phyloP scores from a whole-genome alignment of 2,113 vertebrate species.

The Alosa alosa region DNA sequence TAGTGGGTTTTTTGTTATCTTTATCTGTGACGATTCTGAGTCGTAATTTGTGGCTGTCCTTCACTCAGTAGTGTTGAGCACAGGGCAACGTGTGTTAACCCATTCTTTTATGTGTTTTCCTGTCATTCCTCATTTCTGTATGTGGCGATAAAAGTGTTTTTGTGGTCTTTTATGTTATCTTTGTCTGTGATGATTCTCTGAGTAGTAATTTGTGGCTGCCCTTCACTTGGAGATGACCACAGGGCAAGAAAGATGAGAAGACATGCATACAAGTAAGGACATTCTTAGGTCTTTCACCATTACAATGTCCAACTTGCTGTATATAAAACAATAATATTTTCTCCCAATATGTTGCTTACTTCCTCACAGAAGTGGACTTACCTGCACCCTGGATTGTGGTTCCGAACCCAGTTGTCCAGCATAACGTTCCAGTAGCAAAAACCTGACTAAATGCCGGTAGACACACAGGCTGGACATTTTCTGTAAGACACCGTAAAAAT shows the following conservation, averaged over 20 bases:
- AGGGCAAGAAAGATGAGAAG: neutral
- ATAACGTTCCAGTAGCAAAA: slow-evolving; percentile 66
- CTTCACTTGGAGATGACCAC: no score
- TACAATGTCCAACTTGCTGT: neutral
- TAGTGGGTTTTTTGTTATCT: neutral
- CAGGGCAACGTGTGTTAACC: neutral
- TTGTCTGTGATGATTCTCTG: no score
- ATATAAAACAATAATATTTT: neutral
- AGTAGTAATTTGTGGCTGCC: no score
- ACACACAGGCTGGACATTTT: slow-evolving; percentile 75
- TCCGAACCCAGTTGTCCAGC: slow-evolving; percentile 83
- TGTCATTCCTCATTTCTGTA: no score
- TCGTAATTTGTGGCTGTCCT: neutral
- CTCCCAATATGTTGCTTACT: neutral
- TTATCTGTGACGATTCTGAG: neutral
- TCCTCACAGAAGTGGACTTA: slow-evolving; percentile 16
- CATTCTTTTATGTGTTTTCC: no score
- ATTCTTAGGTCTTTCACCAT: no score
- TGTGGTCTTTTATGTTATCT: no score
- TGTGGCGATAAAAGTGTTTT: no score
- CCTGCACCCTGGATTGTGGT: slow-evolving; percentile 43
- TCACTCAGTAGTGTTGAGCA: neutral
- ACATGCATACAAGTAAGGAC: neutral
- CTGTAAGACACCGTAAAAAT: slow-evolving; percentile 52
- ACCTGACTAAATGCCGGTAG: slow-evolving; percentile 73